These are phyloP conservation scores for Andrena fulva DNA, from an alignment of 2,888 invertebrate genomes.

Conservation along the genomic window DNA sequence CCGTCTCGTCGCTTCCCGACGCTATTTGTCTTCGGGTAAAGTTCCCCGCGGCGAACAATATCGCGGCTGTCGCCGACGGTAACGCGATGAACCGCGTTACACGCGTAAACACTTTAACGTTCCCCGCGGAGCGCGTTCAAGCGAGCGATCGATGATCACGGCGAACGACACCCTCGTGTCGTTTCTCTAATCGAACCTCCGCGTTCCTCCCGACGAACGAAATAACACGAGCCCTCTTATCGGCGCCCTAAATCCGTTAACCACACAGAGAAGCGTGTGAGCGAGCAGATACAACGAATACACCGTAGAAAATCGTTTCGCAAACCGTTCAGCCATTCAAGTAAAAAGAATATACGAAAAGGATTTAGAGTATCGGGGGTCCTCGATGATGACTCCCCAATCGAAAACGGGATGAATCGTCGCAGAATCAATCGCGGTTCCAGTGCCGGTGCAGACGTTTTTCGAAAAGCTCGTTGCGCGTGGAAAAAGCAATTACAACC, in stretches of 20 bases:
- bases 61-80: slow-evolving; percentile 12
- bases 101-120: slow-evolving; percentile 27
- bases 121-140: slow-evolving; percentile 11
- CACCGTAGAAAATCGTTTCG: too few species aligned
- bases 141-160: slow-evolving; percentile 37
- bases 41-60: slow-evolving; percentile 10
- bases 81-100: slow-evolving; percentile 37
- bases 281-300: too few species aligned
- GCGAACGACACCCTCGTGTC: slow-evolving; percentile 1
- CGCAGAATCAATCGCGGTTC: background rate
- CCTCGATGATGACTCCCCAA: too few species aligned
- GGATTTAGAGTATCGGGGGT: too few species aligned
- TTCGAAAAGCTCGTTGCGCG: slow-evolving; percentile 47
- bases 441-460: slow-evolving; percentile 32
- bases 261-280: too few species aligned
- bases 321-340: too few species aligned
- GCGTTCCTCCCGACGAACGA: background rate
- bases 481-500: slow-evolving; percentile 64
- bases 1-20: background rate
- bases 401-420: background rate
- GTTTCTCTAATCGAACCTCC: background rate
- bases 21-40: slow-evolving; percentile 10
- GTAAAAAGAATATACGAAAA: too few species aligned
- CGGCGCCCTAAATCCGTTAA: too few species aligned
- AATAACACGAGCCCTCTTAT: background rate